A percentile compares a stretch with the other conserved stretches of the same genome.
These are phyloP conservation scores for Mionectes olivaceus DNA, from an alignment of 2,797 vertebrate species.

Conservation along the genomic window DNA sequence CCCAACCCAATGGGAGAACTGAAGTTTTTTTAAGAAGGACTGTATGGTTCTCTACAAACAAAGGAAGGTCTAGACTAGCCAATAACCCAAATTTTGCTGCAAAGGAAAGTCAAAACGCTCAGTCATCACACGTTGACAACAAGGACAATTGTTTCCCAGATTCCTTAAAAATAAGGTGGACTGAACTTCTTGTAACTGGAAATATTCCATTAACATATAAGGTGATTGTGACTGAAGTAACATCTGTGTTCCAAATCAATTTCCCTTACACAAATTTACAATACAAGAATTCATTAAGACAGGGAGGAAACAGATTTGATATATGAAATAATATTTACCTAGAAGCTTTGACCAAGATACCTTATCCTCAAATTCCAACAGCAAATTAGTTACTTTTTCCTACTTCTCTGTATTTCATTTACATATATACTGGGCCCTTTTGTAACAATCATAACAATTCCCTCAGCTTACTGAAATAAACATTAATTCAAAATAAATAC, in stretches of 20 bases:
- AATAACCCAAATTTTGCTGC: background rate
- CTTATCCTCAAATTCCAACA: background rate
- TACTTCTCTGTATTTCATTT: slow-evolving; percentile 49
- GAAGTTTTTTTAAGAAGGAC: background rate
- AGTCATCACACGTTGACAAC: background rate
- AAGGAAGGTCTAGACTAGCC: background rate
- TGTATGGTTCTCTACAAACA: background rate
- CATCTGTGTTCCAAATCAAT: background rate
- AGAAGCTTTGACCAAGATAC: slow-evolving; percentile 2
- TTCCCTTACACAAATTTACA: slow-evolving; percentile 8
- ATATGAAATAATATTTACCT: slow-evolving; percentile 23
- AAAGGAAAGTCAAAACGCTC: background rate
- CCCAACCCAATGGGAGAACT: background rate
- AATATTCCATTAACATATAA: background rate
- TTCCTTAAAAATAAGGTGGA: background rate
- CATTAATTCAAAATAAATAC: slow-evolving; percentile 47
- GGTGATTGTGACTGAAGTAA: background rate
- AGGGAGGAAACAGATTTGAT: background rate
- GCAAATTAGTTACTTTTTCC: background rate
- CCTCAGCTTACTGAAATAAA: slow-evolving; percentile 43
- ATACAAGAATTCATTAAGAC: background rate
- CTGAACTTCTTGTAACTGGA: background rate
- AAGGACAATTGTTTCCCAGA: background rate
- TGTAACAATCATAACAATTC: slow-evolving; percentile 18
- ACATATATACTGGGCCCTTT: background rate